Conservation (phyloP, 2,113 vertebrate species). For the Pampusana beccarii region DNA sequence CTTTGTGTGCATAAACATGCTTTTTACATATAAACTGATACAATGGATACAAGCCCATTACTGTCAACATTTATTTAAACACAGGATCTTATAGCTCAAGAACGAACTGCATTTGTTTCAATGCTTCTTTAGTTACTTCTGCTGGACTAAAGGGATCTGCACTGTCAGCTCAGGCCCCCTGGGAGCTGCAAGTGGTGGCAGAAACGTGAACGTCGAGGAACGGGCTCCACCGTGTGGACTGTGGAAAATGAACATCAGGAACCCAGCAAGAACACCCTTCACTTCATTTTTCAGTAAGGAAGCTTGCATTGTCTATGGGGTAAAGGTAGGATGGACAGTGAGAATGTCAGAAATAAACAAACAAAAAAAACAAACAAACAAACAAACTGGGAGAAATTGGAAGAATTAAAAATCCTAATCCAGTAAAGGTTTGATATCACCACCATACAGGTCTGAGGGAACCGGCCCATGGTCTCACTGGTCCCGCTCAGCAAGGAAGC, state of each 20-base stretch:
- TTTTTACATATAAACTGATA: not conserved
- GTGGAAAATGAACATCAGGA: not conserved
- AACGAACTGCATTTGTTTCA: not conserved
- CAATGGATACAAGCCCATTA: not conserved
- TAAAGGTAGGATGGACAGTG: not conserved
- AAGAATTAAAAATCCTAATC: not conserved
- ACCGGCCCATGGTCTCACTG: not conserved
- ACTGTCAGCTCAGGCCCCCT: not conserved
- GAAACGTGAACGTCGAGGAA: not conserved
- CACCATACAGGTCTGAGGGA: not conserved
- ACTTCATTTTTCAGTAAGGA: not conserved
- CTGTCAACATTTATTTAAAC: not conserved
- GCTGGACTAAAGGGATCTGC: not conserved
- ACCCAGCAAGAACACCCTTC: not conserved
- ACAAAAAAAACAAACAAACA: not conserved
- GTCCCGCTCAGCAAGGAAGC: accelerated
- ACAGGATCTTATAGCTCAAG: not conserved
- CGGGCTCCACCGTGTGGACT: constrained; percentile 51
- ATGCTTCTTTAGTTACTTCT: not conserved
- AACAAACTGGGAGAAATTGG: not conserved
- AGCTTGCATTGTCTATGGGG: not conserved
- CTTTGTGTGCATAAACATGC: not conserved
- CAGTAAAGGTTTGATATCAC: not conserved
- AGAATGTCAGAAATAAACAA: not conserved
- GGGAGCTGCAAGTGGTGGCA: not conserved